Percentiles rank a stretch among this genome's conserved stretches.
Evolutionary conservation across 2,888 invertebrate species (phyloP).

Genomic region (Crepidodera aurea): DNA sequence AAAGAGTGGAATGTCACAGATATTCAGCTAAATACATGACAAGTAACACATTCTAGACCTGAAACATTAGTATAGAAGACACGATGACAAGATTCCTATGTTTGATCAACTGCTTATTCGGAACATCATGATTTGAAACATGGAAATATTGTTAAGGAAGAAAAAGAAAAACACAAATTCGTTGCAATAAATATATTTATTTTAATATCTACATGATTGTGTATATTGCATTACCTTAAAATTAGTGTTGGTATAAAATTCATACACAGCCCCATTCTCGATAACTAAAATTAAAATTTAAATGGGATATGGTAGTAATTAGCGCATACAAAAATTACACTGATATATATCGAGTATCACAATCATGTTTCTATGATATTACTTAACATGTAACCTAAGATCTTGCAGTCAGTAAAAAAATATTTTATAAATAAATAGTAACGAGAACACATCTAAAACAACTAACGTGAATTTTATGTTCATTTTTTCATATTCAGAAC

Average conservation of each 20-base stretch:
- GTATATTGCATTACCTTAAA: slow-evolving; percentile 51
- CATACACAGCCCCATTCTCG: slow-evolving; percentile 54
- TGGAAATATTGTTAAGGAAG: slow-evolving; percentile 10
- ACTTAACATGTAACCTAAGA: slow-evolving; percentile 25
- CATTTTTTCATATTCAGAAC: slow-evolving; percentile 30
- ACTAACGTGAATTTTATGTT: slow-evolving; percentile 28
- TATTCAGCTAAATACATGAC: too few relatives aligned
- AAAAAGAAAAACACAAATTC: too few relatives aligned
- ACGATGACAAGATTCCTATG: too few relatives aligned
- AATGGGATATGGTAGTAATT: slow-evolving; percentile 45
- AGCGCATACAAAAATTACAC: slow-evolving; percentile 44
- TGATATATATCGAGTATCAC: slow-evolving; percentile 48
- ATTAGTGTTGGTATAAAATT: slow-evolving; percentile 51
- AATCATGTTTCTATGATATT: slow-evolving; percentile 43
- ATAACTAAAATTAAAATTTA: slow-evolving; percentile 44
- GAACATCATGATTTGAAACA: too few relatives aligned
- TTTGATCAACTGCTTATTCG: too few relatives aligned
- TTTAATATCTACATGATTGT: slow-evolving; percentile 53
- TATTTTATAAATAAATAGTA: slow-evolving; percentile 32
- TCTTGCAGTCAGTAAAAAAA: slow-evolving; percentile 32
- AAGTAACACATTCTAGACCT: too few relatives aligned
- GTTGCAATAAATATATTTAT: slow-evolving; percentile 47
- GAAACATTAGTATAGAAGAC: too few relatives aligned
- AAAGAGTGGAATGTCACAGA: too few relatives aligned
- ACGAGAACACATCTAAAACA: slow-evolving; percentile 26